Conservation (phyloP, 2,888 invertebrate species). For the Galeruca laticollis region DNA sequence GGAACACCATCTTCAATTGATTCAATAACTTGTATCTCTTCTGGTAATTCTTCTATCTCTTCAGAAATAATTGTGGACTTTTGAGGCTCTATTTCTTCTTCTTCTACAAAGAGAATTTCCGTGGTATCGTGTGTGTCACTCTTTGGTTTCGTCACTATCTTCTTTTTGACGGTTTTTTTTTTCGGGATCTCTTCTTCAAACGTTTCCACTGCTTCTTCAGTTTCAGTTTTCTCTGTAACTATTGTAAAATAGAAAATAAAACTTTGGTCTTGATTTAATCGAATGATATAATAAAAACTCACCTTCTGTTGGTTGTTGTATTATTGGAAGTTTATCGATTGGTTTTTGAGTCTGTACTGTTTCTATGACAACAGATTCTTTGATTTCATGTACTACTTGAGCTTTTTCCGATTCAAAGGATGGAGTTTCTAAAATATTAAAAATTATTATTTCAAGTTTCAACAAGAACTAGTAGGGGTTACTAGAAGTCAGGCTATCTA, state of each 20-base stretch:
- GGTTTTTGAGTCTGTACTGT: constrained; percentile 57
- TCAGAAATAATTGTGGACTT: constrained; percentile 61
- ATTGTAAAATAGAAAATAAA: neutral
- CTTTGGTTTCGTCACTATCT: constrained; percentile 57
- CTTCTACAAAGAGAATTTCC: constrained; percentile 58
- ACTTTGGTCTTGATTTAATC: neutral
- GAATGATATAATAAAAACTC: neutral
- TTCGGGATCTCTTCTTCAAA: constrained; percentile 47
- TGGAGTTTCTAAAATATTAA: constrained; percentile 53
- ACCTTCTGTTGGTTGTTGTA: constrained; percentile 15
- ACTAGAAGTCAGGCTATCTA: neutral
- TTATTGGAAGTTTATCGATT: constrained; percentile 50
- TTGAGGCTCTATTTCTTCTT: constrained; percentile 62
- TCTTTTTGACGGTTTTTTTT: constrained; percentile 58
- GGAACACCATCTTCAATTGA: constrained; percentile 53
- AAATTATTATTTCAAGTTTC: neutral
- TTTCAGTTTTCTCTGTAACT: constrained; percentile 40
- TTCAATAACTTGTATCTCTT: constrained; percentile 55
- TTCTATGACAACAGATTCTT: constrained; percentile 56
- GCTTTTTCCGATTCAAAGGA: constrained; percentile 50
- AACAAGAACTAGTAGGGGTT: neutral
- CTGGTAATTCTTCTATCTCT: constrained; percentile 54
- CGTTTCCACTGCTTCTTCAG: constrained; percentile 48
- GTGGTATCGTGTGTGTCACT: constrained; percentile 56
- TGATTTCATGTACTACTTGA: constrained; percentile 52